phyloP scores from a whole-genome alignment of 1,140 invertebrate species.

The Zaprionus lachaisei region DNA sequence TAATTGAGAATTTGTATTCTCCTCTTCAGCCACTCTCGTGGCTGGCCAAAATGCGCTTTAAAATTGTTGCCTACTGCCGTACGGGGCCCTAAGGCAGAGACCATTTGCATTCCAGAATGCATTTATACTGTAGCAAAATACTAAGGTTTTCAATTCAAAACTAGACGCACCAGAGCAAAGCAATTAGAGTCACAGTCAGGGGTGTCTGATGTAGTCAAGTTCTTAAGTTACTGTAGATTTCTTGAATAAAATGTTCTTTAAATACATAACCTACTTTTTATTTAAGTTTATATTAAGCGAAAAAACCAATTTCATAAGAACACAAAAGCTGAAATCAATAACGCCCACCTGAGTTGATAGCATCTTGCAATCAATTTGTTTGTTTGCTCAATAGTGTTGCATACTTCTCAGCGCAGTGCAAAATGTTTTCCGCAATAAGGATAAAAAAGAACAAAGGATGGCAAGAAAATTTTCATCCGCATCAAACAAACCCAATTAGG shows the following conservation, averaged over 20 bases:
- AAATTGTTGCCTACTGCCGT: too few relatives aligned
- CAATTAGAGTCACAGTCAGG: not conserved
- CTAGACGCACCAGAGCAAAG: not conserved
- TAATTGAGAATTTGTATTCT: not conserved
- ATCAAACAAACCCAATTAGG: constrained; percentile 48
- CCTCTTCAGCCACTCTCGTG: not conserved
- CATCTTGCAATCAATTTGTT: not conserved
- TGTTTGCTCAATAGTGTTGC: constrained; percentile 28
- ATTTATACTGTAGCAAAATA: constrained; percentile 6
- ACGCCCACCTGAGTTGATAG: not conserved
- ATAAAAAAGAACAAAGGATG: constrained; percentile 1
- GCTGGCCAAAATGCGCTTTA: not conserved
- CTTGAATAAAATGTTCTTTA: not conserved
- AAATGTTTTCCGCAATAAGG: constrained; percentile 22
- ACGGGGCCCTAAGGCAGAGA: too few relatives aligned
- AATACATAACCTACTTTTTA: not conserved
- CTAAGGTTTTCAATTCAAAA: not conserved
- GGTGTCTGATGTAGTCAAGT: not conserved
- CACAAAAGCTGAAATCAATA: not conserved
- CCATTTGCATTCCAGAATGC: not conserved
- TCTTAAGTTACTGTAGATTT: not conserved
- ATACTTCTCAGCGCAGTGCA: constrained; percentile 19
- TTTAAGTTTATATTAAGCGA: not conserved
- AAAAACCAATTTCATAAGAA: not conserved
- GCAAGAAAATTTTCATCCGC: constrained; percentile 12